Conservation (phyloP, 2,113 vertebrate genomes). For the Verasper variegatus region DNA sequence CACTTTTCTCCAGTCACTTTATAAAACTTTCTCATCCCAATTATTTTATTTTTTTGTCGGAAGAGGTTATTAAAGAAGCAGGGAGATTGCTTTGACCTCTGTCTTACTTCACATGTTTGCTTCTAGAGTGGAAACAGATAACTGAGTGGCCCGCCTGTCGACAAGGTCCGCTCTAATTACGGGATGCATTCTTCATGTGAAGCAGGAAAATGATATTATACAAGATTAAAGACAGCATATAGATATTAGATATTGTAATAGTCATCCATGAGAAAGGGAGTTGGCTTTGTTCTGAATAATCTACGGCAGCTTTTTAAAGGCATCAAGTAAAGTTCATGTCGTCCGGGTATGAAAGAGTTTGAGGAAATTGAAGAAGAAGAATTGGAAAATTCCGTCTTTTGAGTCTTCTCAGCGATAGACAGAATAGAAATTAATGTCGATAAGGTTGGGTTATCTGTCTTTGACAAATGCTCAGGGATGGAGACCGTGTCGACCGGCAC, state of each 20-base stretch:
- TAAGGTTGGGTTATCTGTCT: conserved; percentile 39
- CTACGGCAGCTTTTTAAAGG: conserved; percentile 42
- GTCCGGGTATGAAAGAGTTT: conserved; percentile 5
- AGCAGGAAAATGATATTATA: conserved; percentile 40
- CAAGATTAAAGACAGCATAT: conserved; percentile 69
- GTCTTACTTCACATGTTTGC: conserved; percentile 61
- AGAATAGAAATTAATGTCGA: conserved; percentile 65
- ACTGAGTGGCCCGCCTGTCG: conserved; percentile 47
- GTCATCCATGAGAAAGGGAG: conserved; percentile 30
- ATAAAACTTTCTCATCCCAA: conserved; percentile 67
- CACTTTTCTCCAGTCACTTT: conserved; percentile 61
- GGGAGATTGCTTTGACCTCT: conserved; percentile 76
- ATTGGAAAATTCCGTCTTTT: conserved; percentile 57
- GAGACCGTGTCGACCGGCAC: conserved; percentile 44
- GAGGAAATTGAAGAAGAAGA: conserved; percentile 45
- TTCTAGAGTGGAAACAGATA: conserved; percentile 68
- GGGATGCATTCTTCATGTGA: conserved; percentile 51
- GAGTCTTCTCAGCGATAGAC: conserved; percentile 41
- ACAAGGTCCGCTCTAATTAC: conserved; percentile 72
- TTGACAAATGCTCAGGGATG: conserved; percentile 56
- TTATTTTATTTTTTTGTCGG: conserved; percentile 21
- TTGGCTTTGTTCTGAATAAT: conserved; percentile 67
- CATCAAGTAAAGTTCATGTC: conserved; percentile 33
- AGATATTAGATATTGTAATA: conserved; percentile 64
- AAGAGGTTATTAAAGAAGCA: conserved; percentile 50